phyloP scores from a whole-genome alignment of 2,888 invertebrate genomes.

The Hyppa rectilinea region DNA sequence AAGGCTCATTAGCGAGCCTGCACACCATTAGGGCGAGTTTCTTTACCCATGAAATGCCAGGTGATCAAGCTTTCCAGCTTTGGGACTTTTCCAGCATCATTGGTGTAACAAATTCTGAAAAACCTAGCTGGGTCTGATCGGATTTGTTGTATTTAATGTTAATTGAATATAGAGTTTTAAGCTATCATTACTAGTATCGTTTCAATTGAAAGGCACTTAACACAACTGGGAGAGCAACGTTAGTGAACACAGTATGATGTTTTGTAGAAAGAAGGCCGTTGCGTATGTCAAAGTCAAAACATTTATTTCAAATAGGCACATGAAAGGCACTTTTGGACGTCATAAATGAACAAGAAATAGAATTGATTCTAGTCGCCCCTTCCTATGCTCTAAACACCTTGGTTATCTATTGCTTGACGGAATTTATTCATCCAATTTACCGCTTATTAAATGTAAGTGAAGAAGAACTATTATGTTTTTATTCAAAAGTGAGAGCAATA shows the following conservation, averaged over 20 bases:
- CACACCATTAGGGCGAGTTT: conserved; percentile 26
- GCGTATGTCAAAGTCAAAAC: too few species aligned
- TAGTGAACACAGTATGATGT: neutral
- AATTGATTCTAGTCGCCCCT: too few species aligned
- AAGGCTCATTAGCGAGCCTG: conserved; percentile 47
- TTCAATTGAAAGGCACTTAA: neutral
- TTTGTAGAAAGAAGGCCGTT: neutral
- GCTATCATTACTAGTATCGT: neutral
- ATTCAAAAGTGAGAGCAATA: neutral
- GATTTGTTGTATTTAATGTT: too few species aligned
- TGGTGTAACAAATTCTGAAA: neutral
- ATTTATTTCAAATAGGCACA: too few species aligned
- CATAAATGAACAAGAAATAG: too few species aligned
- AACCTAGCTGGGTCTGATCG: neutral
- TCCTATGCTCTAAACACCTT: neutral
- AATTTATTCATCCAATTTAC: neutral
- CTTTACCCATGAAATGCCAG: conserved; percentile 31
- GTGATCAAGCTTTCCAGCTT: conserved; percentile 13
- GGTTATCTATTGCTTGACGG: neutral
- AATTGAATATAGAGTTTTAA: neutral
- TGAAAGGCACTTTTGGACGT: too few species aligned
- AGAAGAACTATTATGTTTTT: neutral
- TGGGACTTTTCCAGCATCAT: neutral
- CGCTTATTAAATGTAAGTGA: neutral
- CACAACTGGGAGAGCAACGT: neutral